Base-by-base conservation (phyloP, 2,113 vertebrate species). In the Diadophis punctatus region DNA sequence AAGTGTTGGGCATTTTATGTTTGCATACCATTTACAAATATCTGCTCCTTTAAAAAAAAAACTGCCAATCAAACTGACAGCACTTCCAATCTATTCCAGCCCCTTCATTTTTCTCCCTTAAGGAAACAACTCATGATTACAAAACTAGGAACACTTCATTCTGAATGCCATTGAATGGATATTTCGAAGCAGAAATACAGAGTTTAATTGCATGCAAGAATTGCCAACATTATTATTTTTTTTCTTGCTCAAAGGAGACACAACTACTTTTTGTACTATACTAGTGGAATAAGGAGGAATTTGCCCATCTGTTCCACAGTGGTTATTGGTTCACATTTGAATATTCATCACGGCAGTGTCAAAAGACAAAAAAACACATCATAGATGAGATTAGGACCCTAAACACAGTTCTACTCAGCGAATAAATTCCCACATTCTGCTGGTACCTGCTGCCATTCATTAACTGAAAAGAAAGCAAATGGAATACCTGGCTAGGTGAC, bases 41-140 rank as follows among this genome's bases (percentile, higher is more conserved):
- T 18, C 49, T 55, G 9, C 49, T 86, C 87, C 88, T 88, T 52
- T 68, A 14, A 53, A 90, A 46, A 46, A n/a, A 90, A 93, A 93
- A 91, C 56, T 68, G 88, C 80, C 89, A 93, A 27, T 93, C 90
- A 90, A 86, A 93, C 27, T 68, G 74, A 74, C 87, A 89, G 39
- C 8, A 14, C 90, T 39, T 48, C n/a, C 74, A 90, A 46, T 30
- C n/a, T 22, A 55, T 89, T 91, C 39, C 88, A 91, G 25, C 87
- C 56, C 84, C 14, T 10, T 85, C 93, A 34, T 74, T 86, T 63
- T 49, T 86, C 86, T 2, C 74, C 74, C 30, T 25, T 34, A 30
- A 86, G 90, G 34, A 87, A 53, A 58, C 18, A 91, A 56, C 39
- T 87, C 49, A 34, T 22, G 52, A 34, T 39, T 30, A 48, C 34